A percentile compares a stretch with the other conserved stretches of the same genome.
Evolutionary conservation across 2,113 vertebrate species (phyloP).

Genomic region (Gymnorhina tibicen): DNA sequence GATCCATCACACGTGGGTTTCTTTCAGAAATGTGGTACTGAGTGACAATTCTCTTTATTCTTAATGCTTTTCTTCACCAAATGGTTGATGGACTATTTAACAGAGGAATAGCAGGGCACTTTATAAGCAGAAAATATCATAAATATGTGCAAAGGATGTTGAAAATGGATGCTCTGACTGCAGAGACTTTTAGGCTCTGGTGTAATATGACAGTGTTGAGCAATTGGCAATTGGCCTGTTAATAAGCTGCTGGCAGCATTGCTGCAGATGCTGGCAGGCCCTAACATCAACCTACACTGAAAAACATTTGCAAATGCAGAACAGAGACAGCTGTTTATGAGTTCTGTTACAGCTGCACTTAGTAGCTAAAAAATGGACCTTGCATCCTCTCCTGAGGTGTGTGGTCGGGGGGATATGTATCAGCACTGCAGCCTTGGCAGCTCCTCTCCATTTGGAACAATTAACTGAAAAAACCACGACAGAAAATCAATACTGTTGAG

Average conservation of each 20-base stretch:
- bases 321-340: neutral
- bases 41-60: neutral
- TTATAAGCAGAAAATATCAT: neutral
- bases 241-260: neutral
- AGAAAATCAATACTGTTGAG: slow-evolving; percentile 12
- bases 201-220: neutral
- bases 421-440: neutral
- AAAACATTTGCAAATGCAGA: neutral
- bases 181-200: neutral
- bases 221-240: neutral
- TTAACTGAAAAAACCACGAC: neutral
- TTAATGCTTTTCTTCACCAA: neutral
- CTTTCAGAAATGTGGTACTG: neutral
- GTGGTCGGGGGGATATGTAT: neutral
- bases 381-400: neutral
- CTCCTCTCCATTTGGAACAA: neutral
- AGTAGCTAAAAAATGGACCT: neutral
- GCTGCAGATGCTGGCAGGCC: neutral
- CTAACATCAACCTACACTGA: neutral
- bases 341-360: neutral
- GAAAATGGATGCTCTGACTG: neutral
- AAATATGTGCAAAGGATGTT: neutral
- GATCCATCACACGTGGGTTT: neutral
- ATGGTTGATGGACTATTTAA: neutral
- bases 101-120: neutral